These are phyloP conservation scores for Sitta carolinensis DNA, from an alignment of 2,797 vertebrate genomes.

Conservation along the genomic window DNA sequence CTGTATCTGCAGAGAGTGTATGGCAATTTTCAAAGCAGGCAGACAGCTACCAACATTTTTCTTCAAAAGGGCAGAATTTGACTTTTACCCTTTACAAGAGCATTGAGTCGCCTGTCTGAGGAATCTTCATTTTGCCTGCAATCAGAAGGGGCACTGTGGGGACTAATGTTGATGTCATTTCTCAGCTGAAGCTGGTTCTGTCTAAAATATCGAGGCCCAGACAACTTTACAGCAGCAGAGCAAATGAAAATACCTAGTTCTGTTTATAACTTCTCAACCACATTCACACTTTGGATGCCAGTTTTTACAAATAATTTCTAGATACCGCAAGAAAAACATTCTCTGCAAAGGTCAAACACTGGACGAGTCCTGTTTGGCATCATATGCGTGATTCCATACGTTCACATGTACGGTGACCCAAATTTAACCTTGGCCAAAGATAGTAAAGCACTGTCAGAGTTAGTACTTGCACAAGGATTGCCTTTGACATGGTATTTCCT, in stretches of 20 bases:
- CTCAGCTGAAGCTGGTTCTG: neutral
- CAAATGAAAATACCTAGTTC: conserved; percentile 8
- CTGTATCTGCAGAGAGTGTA: neutral
- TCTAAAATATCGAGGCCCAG: conserved; percentile 1
- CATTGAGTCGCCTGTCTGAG: neutral
- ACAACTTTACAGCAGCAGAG: neutral
- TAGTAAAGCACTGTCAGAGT: conserved; percentile 2
- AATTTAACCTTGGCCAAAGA: conserved; percentile 28
- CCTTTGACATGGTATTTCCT: conserved; percentile 36
- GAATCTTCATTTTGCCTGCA: neutral
- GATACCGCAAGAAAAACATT: neutral
- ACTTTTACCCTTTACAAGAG: conserved; percentile 58
- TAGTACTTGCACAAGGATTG: neutral
- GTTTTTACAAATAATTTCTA: conserved; percentile 30
- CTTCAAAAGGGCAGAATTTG: conserved; percentile 52
- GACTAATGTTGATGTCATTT: conserved; percentile 6
- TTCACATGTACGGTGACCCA: conserved; percentile 15
- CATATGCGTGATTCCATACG: neutral
- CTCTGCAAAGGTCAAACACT: conserved; percentile 2
- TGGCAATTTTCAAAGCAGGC: neutral
- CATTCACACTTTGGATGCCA: neutral
- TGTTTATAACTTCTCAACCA: neutral
- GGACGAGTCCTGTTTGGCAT: neutral
- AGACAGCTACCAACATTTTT: conserved; percentile 18
- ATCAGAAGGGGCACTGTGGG: conserved; percentile 1